Base-by-base conservation (phyloP, 2,888 invertebrate species). In the Lamellibrachia satsuma region DNA sequence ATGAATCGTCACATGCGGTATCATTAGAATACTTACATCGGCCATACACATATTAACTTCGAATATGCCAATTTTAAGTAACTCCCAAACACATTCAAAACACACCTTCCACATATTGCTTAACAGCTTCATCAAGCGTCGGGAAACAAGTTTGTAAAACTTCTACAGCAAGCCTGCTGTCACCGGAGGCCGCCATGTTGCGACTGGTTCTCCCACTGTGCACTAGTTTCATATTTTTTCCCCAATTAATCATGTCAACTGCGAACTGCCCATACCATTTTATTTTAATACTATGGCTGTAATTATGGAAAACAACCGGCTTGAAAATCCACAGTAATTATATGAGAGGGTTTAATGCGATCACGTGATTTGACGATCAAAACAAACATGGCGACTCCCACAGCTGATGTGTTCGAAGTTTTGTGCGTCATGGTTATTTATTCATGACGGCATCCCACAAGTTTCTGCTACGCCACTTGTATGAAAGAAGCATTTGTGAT, bases 151-250 rank as follows among this genome's bases (percentile, higher is more conserved):
- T 92, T 9, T 90, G 39, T 6, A 94, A 90, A 75, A 93, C 91
- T 52, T 92, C 92, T 52, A 92, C 55, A 15, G 91, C 91, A 39
- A 55, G 52, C 52, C 52, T 22, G 27, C 27, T 55, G 57, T 52
- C 27, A 91, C 91, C 57, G 91, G 93, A 52, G 90, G 93, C 93
- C 11, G 94, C 93, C 94, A 94, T 94, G 52, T 94, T 94, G 57
- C 52, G 52, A 92, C 90, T 93, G 90, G 51, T 39, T 90, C 91
- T 75, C 92, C 91, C 92, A 91, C 22, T 27, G 57, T 92, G 92
- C 92, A 90, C n/a, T 52, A 52, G 52, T n/a, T 15, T 52, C 27
- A n/a, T 51, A 11, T 22, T 75, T 75, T 75, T 75, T 22, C 6
- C 4, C n/a, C 75, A 75, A 22, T 75, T 75, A 22, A 75, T 22